Evolutionary conservation across 2,113 vertebrate genomes (phyloP).

Genomic region (Cyprinodon brontotheroides): DNA sequence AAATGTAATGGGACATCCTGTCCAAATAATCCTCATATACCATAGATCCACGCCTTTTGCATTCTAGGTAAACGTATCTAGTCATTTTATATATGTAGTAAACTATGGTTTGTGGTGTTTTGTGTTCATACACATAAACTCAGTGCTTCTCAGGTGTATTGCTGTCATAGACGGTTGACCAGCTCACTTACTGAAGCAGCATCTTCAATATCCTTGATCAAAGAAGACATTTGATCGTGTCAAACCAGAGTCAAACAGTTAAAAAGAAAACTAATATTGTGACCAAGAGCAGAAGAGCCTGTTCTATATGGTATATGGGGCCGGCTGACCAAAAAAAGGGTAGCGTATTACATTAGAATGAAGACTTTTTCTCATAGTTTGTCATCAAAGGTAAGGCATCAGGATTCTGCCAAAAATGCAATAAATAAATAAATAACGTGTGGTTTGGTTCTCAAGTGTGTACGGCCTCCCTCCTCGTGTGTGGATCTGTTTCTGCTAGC

Average conservation of each 20-base stretch:
- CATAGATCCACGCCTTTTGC: slow-evolving; percentile 10
- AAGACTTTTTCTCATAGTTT: too few relatives aligned
- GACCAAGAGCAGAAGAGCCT: too few relatives aligned
- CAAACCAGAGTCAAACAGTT: slow-evolving; percentile 62
- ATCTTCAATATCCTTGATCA: slow-evolving; percentile 10
- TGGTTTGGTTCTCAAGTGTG: too few relatives aligned
- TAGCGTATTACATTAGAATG: too few relatives aligned
- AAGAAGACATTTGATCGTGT: not conserved
- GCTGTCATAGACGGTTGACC: slow-evolving; percentile 29
- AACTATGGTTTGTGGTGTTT: slow-evolving; percentile 47
- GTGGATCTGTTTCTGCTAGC: too few relatives aligned
- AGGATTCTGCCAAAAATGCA: too few relatives aligned
- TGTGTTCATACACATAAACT: slow-evolving; percentile 44
- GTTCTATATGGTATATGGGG: too few relatives aligned
- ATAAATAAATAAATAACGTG: too few relatives aligned
- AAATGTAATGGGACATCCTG: slow-evolving; percentile 19
- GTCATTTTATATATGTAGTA: slow-evolving; percentile 20
- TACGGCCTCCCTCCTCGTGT: too few relatives aligned
- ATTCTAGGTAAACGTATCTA: slow-evolving; percentile 8
- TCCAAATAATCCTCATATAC: slow-evolving; percentile 29
- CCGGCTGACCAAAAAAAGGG: too few relatives aligned
- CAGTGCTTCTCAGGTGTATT: slow-evolving; percentile 38
- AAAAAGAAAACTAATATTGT: not conserved
- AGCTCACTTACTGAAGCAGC: slow-evolving; percentile 26
- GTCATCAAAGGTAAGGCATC: too few relatives aligned